Percentiles rank a stretch among this genome's conserved stretches.
Conservation (phyloP, 1,140 invertebrate genomes). For the Apis cerana region DNA sequence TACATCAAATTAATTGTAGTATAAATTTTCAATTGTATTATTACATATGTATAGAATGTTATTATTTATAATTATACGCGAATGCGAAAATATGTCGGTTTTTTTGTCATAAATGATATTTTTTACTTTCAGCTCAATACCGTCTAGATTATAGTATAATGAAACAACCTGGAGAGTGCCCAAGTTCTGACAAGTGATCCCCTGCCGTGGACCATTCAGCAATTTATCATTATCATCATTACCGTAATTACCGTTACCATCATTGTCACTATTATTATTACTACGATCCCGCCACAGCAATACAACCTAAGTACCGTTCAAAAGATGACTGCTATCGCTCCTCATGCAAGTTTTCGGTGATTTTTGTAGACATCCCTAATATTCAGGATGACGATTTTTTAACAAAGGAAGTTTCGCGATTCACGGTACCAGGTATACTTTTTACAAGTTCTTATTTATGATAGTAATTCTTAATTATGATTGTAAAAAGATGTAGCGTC, state of each 20-base stretch:
- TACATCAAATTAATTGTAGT: background rate
- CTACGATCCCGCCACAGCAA: constrained; percentile 55
- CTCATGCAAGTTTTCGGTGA: constrained; percentile 67
- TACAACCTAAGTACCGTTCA: constrained; percentile 64
- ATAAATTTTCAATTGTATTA: no score
- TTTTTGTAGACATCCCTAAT: constrained; percentile 69
- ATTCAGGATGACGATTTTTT: constrained; percentile 68
- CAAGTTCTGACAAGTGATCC: constrained; percentile 81
- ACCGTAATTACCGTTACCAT: constrained; percentile 68
- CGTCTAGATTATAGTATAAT: constrained; percentile 79
- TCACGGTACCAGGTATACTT: constrained; percentile 73
- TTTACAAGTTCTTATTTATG: constrained; percentile 80
- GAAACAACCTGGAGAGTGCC: constrained; percentile 79
- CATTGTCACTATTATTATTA: constrained; percentile 56
- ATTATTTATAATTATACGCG: background rate
- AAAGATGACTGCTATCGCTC: constrained; percentile 64
- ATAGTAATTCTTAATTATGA: constrained; percentile 69
- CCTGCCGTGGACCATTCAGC: constrained; percentile 72
- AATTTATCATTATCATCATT: constrained; percentile 59
- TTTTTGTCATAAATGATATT: constrained; percentile 14
- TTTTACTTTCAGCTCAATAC: constrained; percentile 79
- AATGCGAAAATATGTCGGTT: constrained; percentile 15
- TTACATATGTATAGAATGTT: background rate
- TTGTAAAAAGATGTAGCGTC: constrained; percentile 64
- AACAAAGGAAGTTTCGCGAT: constrained; percentile 66